phyloP scores from a whole-genome alignment of 23 tunicate species.

The Clavelina lepadiformis region DNA sequence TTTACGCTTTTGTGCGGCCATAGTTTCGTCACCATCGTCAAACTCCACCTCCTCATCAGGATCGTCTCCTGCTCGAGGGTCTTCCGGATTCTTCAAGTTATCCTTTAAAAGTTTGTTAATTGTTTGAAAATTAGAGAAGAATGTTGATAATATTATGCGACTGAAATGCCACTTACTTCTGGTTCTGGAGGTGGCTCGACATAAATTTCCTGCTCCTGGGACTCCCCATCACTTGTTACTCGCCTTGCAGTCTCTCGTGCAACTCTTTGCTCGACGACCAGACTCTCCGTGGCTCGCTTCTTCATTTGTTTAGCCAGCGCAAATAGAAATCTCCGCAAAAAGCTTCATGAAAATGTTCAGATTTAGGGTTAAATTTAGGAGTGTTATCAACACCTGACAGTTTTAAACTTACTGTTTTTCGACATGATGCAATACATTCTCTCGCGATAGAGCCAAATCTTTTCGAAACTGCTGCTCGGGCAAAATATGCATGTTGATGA shows the following conservation, averaged over 20 bases:
- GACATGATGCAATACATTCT: constrained; percentile 29
- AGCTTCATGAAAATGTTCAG: constrained; percentile 20
- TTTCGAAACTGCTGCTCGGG: constrained; percentile 57
- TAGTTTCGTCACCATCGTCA: constrained; percentile 18
- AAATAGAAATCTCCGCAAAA: constrained; percentile 18
- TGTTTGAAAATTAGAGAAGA: too few species aligned
- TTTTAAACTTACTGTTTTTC: constrained; percentile 67
- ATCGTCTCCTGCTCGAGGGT: constrained; percentile 8
- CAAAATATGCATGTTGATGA: constrained; percentile 33
- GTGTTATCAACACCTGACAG: too few species aligned
- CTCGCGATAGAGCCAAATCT: constrained; percentile 38
- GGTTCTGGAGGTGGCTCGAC: too few species aligned
- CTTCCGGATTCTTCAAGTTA: not conserved
- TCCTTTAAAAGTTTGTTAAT: too few species aligned
- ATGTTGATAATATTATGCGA: too few species aligned
- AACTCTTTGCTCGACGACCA: constrained; percentile 28
- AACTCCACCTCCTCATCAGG: constrained; percentile 8
- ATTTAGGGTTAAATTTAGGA: too few species aligned
- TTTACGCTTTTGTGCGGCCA: constrained; percentile 7
- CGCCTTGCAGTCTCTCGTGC: constrained; percentile 5
- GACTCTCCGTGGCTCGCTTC: constrained; percentile 15
- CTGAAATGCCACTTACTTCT: too few species aligned
- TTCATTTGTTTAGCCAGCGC: constrained; percentile 20
- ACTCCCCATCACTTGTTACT: not conserved
- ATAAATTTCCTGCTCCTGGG: not conserved